Percentiles rank a stretch among this genome's conserved stretches.
Evolutionary conservation across 1,140 invertebrate species (phyloP).

Genomic region (Drosophila obscura): DNA sequence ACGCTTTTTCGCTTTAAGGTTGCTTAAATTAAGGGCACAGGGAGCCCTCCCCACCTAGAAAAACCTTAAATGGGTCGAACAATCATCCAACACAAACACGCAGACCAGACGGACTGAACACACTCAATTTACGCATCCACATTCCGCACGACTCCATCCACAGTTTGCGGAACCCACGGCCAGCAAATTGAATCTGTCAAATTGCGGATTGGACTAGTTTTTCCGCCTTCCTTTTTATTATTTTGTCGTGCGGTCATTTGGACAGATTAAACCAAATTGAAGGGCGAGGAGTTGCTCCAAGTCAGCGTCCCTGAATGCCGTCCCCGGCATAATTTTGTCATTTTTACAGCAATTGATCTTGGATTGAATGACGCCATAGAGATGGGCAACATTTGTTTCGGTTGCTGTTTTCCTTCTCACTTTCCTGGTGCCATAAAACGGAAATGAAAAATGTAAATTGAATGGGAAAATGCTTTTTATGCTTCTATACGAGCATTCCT

Average conservation of each 20-base stretch:
- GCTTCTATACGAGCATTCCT: background rate
- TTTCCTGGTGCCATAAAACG: slow-evolving; percentile 44
- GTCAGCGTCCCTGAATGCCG: background rate
- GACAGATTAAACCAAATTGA: slow-evolving; percentile 74
- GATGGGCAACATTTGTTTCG: slow-evolving; percentile 44
- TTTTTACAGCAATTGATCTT: slow-evolving; percentile 81
- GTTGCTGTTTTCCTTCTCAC: slow-evolving; percentile 11
- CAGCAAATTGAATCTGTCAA: slow-evolving; percentile 73
- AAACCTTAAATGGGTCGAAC: slow-evolving; percentile 1
- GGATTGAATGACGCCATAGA: slow-evolving; percentile 67
- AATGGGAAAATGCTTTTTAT: slow-evolving; percentile 35
- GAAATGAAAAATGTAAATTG: slow-evolving; percentile 74
- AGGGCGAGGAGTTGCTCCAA: slow-evolving; percentile 48
- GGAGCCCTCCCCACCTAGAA: too few relatives aligned
- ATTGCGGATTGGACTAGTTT: slow-evolving; percentile 59
- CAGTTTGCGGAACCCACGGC: slow-evolving; percentile 44
- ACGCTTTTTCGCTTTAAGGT: background rate
- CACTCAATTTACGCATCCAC: slow-evolving; percentile 45
- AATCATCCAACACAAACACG: slow-evolving; percentile 25
- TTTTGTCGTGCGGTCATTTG: slow-evolving; percentile 48
- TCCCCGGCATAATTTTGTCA: slow-evolving; percentile 70
- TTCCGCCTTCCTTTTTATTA: slow-evolving; percentile 27
- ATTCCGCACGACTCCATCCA: slow-evolving; percentile 47
- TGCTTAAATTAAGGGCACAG: slow-evolving; percentile 1
- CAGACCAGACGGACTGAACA: slow-evolving; percentile 9